These are phyloP conservation scores for Agrilus planipennis DNA, from an alignment of 1,140 invertebrate genomes.

Conservation along the genomic window DNA sequence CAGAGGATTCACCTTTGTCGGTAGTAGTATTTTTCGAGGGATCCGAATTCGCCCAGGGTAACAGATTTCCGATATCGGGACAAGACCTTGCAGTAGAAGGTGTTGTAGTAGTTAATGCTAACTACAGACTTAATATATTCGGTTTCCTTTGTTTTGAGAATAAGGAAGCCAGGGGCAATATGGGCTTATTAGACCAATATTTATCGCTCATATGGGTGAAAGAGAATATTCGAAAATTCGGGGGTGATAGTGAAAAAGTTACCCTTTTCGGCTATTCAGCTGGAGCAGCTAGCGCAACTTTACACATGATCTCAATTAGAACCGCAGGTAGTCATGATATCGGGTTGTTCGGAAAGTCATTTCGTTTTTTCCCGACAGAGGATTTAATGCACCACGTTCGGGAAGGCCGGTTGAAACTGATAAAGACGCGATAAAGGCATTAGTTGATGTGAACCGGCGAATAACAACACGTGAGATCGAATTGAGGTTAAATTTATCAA, in stretches of 20 bases:
- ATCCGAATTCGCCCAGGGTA: conserved; percentile 18
- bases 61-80: conserved; percentile 38
- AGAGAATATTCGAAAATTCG: conserved; percentile 57
- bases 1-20: conserved; percentile 14
- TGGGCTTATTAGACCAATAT: conserved; percentile 59
- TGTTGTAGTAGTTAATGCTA: conserved; percentile 48
- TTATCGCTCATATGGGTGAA: conserved; percentile 58
- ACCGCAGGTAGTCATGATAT: conserved; percentile 46
- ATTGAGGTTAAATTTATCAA: too few species aligned
- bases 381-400: too few species aligned
- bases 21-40: conserved; percentile 26
- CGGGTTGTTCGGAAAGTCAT: too few species aligned
- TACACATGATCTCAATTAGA: conserved; percentile 48
- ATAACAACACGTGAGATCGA: too few species aligned
- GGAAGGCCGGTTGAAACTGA: too few species aligned
- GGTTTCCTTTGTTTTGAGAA: conserved; percentile 58
- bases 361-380: too few species aligned
- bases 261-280: conserved; percentile 59
- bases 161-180: conserved; percentile 47
- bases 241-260: conserved; percentile 54
- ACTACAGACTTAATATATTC: conserved; percentile 51
- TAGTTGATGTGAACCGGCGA: too few species aligned
- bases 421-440: too few species aligned
- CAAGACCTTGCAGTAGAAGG: conserved; percentile 54
- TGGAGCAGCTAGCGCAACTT: conserved; percentile 46